Evolutionary conservation across 2,888 invertebrate genomes (phyloP).

Genomic region (Loripinus fragilis): DNA sequence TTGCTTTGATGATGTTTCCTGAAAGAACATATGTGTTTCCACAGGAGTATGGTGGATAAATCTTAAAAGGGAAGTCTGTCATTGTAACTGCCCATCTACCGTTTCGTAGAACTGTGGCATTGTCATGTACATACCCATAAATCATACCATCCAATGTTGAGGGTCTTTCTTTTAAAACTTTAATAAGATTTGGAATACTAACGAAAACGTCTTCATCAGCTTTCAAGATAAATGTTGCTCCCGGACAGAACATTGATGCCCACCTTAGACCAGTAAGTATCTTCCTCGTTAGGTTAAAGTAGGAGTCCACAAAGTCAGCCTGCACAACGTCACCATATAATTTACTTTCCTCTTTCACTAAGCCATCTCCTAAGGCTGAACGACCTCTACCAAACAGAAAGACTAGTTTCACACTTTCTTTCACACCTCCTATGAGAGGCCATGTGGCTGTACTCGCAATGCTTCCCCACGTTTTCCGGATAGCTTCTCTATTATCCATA

Average conservation of each 20-base stretch:
- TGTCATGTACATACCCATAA: conserved; percentile 56
- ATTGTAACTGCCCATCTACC: conserved; percentile 68
- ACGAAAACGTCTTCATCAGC: conserved; percentile 68
- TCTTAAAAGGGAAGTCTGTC: conserved; percentile 55
- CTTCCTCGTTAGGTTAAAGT: conserved; percentile 62
- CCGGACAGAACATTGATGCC: conserved; percentile 55
- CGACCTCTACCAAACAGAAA: conserved; percentile 61
- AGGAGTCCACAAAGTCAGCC: conserved; percentile 62
- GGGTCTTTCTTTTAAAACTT: conserved; percentile 34
- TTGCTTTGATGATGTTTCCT: conserved; percentile 50
- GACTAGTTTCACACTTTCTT: conserved; percentile 54
- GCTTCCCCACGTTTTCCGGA: conserved; percentile 69
- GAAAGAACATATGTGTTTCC: conserved; percentile 72
- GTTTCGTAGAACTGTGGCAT: conserved; percentile 57
- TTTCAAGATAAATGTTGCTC: conserved; percentile 61
- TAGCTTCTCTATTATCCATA: conserved; percentile 59
- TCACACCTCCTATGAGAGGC: conserved; percentile 44
- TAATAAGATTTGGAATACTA: conserved; percentile 51
- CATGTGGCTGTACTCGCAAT: conserved; percentile 61
- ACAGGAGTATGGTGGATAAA: conserved; percentile 69
- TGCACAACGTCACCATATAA: conserved; percentile 61
- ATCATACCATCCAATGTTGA: conserved; percentile 45
- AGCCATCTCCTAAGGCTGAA: conserved; percentile 33
- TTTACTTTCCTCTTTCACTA: conserved; percentile 51
- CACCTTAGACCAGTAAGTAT: conserved; percentile 62